phyloP scores from a whole-genome alignment of 2,888 invertebrate species.

The Brachyopa scutellaris region DNA sequence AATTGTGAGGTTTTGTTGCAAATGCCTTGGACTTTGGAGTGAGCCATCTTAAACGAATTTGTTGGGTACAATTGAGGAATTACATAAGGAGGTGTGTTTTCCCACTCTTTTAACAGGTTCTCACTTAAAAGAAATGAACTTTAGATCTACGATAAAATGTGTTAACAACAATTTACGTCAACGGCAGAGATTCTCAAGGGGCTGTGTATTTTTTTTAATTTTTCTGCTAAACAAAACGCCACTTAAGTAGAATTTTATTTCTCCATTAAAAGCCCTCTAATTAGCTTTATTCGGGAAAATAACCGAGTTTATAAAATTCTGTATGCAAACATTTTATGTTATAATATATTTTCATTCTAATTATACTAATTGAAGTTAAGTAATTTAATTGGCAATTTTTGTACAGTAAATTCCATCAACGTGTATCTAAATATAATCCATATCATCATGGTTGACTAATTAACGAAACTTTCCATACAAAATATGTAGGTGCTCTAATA shows the following conservation, averaged over 20 bases:
- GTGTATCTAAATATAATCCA: not conserved
- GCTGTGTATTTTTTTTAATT: not conserved
- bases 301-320: too few relatives aligned
- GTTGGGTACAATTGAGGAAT: slow-evolving; percentile 1
- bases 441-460: not conserved
- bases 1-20: not conserved
- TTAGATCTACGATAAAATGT: not conserved
- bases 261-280: too few relatives aligned
- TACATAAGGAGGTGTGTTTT: not conserved
- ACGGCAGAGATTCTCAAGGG: not conserved
- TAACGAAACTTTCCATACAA: not conserved
- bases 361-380: slow-evolving; percentile 1
- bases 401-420: not conserved
- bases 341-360: not conserved
- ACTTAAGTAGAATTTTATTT: too few relatives aligned
- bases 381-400: not conserved
- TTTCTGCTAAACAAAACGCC: too few relatives aligned
- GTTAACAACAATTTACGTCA: slow-evolving; percentile 4
- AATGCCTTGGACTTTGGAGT: slow-evolving; percentile 18
- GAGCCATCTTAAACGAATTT: not conserved
- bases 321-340: too few relatives aligned
- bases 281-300: too few relatives aligned
- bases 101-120: slow-evolving; percentile 1
- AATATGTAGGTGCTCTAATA: not conserved
- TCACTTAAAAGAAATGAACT: not conserved